phyloP scores from a whole-genome alignment of 2,113 vertebrate species.

The Ameiurus melas region DNA sequence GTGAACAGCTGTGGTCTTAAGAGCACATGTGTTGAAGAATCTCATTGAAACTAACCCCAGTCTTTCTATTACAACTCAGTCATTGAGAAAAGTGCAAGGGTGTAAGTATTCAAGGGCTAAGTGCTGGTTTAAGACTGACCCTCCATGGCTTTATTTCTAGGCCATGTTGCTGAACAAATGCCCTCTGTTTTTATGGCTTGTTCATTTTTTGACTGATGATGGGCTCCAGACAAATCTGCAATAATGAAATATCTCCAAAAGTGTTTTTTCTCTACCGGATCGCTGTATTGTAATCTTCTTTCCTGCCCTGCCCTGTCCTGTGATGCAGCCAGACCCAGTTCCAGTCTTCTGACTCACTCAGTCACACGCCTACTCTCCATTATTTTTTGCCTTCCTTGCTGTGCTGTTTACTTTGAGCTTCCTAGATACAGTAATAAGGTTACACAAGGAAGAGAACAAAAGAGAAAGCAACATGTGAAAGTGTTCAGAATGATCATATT shows the following conservation, averaged over 20 bases:
- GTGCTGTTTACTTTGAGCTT: constrained; percentile 31
- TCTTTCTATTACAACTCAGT: not conserved
- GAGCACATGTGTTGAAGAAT: constrained; percentile 9
- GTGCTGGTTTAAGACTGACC: not conserved
- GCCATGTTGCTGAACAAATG: not conserved
- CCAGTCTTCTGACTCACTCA: constrained; percentile 8
- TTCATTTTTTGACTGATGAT: not conserved
- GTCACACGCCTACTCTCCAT: constrained; percentile 25
- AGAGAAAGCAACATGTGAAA: not conserved
- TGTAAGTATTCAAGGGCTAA: not conserved
- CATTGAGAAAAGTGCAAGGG: not conserved
- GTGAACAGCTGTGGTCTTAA: constrained; percentile 34
- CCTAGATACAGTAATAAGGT: constrained; percentile 23
- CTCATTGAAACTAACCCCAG: constrained; percentile 3
- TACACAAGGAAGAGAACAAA: constrained; percentile 1
- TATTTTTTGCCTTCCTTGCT: constrained; percentile 19
- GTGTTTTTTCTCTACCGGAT: constrained; percentile 11
- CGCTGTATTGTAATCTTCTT: not conserved
- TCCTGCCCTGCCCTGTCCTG: constrained; percentile 13
- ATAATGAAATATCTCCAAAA: not conserved
- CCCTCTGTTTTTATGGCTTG: not conserved
- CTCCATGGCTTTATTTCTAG: not conserved
- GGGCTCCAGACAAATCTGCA: not conserved
- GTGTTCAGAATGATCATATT: not conserved
- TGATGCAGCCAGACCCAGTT: constrained; percentile 12